Conservation (phyloP, 2,797 vertebrate species). For the Hippoglossus hippoglossus region DNA sequence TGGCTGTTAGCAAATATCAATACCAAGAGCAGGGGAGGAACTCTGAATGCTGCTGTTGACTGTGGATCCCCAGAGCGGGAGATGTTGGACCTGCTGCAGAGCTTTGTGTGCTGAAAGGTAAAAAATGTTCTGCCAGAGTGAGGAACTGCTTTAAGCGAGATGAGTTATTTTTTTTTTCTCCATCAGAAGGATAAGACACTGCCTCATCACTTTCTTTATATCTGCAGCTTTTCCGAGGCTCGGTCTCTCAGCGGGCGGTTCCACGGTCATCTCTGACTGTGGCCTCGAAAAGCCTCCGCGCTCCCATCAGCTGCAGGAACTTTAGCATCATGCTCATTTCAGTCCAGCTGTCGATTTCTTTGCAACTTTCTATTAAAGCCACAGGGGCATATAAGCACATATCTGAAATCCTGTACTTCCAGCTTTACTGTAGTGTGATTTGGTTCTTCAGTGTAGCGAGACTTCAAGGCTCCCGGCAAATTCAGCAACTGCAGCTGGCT, state of each 20-base stretch:
- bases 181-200: constrained; percentile 24
- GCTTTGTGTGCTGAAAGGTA: constrained; percentile 71
- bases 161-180: neutral
- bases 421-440: no score
- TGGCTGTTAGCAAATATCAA: constrained; percentile 82
- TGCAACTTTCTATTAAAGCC: no score
- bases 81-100: constrained; percentile 66
- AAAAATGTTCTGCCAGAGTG: constrained; percentile 54
- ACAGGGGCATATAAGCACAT: no score
- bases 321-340: neutral
- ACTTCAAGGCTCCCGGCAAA: no score
- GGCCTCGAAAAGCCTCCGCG: neutral
- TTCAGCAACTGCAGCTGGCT: no score
- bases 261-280: constrained; percentile 5
- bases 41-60: constrained; percentile 75
- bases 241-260: neutral
- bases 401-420: no score
- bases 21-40: constrained; percentile 71
- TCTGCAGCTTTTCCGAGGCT: constrained; percentile 5
- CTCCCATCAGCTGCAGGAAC: constrained; percentile 21
- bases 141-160: constrained; percentile 59
- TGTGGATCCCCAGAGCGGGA: constrained; percentile 61
- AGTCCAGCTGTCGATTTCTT: no score
- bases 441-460: no score
- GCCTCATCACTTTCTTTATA: constrained; percentile 36